Percentiles rank a stretch among this genome's conserved stretches.
phyloP scores from a whole-genome alignment of 2,797 vertebrate species.

The Peromyscus nudipes region DNA sequence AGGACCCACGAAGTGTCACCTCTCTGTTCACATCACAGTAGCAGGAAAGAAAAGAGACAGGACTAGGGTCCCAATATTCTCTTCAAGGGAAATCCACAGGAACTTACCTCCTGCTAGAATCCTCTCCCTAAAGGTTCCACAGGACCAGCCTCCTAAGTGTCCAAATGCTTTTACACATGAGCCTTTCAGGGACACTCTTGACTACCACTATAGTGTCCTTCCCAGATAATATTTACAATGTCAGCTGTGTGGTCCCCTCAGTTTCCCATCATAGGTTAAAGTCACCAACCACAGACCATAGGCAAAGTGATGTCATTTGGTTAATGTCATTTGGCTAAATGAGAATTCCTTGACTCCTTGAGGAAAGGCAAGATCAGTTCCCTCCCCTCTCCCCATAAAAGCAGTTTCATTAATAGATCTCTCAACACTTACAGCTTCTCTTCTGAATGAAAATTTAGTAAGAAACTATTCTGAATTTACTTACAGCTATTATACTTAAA shows the following conservation, averaged over 20 bases:
- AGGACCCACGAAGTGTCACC: not conserved
- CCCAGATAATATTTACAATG: not conserved
- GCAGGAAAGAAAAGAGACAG: not conserved
- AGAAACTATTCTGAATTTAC: conserved; percentile 36
- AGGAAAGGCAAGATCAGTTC: not conserved
- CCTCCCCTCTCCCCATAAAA: not conserved
- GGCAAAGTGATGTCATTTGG: not conserved
- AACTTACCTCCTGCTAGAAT: not conserved
- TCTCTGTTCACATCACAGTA: not conserved
- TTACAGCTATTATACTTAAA: not conserved
- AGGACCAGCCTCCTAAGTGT: not conserved
- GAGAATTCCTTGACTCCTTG: not conserved
- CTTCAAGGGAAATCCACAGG: not conserved
- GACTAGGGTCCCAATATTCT: not conserved
- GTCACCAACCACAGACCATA: not conserved
- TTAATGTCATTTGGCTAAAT: not conserved
- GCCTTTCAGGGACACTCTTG: not conserved
- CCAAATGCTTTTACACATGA: not conserved
- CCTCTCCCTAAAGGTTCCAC: no score
- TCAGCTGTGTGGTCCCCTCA: not conserved
- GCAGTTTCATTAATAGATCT: not conserved
- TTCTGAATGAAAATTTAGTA: not conserved
- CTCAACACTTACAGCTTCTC: not conserved
- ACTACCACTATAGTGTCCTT: not conserved
- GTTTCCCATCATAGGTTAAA: not conserved